Base-by-base conservation (phyloP, 2,113 vertebrate genomes). In the Sus scrofa region DNA sequence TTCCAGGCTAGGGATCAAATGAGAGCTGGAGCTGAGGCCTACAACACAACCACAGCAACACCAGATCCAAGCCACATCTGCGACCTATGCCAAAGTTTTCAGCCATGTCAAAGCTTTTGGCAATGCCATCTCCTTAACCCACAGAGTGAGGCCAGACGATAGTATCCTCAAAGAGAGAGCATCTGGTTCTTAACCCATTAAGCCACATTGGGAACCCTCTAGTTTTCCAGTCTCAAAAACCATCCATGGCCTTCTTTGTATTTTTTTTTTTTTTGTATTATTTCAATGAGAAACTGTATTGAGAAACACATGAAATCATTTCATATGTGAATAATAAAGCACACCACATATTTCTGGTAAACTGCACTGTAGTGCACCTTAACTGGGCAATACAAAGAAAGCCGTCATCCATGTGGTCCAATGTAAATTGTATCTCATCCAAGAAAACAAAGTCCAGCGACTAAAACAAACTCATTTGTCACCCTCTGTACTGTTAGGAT, bases 211-310 rank as follows among this genome's bases (percentile, higher is more conserved):
- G 44, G 44, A 44, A 44, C 44, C 8, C 44, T 8, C 44, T 44
- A 22, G 50, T 81, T 96, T 93, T 68, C 16, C 26, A 63, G 71
- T 88, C 65, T 92, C 50, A 90, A 89, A 96, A 92, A 58, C 32
- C 34, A 68, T 2, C 54, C 26, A 26, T 2, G 74, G 34, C 3
- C 74, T 67, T 65, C 30, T 92, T 75, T 56, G 89, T 54, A n/a
- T 83, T 65, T 89, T 39, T 44, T 70, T 34, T 58, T 30, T 85
- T 37, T 89, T 37, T 84, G 6, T 54, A 63, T 67, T 58, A n/a
- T 65, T 32, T n/a, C 63, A 79, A 30, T 32, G 15, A 95, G 39
- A 62, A 94, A 52, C 50, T 89, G 3, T 68, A 37, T 56, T 96
- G 56, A 89, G 27, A 78, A 77, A 77, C 16, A 86, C 12, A 60